Evolutionary conservation across 2,797 vertebrate genomes (phyloP).

Genomic region (Cyprinodon diabolis): DNA sequence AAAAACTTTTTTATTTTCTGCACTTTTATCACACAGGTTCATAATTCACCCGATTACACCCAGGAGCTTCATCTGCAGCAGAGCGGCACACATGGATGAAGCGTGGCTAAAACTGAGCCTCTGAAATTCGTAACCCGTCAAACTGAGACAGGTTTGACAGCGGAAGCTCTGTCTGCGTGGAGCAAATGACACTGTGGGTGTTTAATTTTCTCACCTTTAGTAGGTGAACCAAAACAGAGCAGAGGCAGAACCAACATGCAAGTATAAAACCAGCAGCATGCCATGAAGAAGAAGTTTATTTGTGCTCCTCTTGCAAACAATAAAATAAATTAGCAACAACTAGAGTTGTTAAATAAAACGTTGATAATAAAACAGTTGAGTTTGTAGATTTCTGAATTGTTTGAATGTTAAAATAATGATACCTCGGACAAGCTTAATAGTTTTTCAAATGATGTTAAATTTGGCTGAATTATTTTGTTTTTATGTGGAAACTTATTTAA

Average conservation of each 20-base stretch:
- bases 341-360: no score
- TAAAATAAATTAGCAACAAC: no score
- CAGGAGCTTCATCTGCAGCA: conserved; percentile 14
- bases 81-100: conserved; percentile 9
- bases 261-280: not conserved
- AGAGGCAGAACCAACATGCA: conserved; percentile 1
- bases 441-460: no score
- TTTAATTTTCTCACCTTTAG: not conserved
- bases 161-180: not conserved
- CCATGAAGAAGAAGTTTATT: not conserved
- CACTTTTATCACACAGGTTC: not conserved
- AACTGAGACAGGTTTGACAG: not conserved
- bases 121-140: conserved; percentile 1
- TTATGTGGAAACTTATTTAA: no score
- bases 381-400: no score
- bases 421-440: no score
- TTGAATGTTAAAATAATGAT: no score
- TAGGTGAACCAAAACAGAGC: not conserved
- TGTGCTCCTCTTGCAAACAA: no score
- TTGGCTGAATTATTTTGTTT: no score
- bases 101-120: not conserved
- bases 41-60: conserved; percentile 1
- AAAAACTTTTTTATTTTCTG: not conserved
- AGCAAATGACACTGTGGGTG: not conserved
- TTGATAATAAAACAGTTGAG: no score